Conservation (phyloP, 2,113 vertebrate species). For the Rhabdornis inornatus region DNA sequence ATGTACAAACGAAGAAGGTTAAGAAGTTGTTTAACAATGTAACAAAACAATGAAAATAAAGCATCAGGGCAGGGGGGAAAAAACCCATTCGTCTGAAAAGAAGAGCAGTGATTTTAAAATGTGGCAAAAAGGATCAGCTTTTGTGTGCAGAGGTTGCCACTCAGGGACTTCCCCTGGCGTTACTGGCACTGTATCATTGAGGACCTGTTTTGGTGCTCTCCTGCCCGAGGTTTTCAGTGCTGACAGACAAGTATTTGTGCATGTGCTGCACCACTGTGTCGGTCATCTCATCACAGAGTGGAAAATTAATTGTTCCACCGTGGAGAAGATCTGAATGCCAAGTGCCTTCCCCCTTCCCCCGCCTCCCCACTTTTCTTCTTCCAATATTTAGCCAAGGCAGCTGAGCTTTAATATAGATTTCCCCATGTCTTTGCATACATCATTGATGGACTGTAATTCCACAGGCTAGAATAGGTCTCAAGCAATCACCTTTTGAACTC, state of each 20-base stretch:
- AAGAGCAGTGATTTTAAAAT: conserved; percentile 18
- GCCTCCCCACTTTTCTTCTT: background rate
- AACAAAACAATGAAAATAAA: background rate
- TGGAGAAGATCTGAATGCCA: conserved; percentile 37
- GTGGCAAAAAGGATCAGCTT: conserved; percentile 22
- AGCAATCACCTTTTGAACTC: conserved; percentile 69
- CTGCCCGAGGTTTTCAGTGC: conserved; percentile 4
- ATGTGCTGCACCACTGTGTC: background rate
- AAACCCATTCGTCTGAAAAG: background rate
- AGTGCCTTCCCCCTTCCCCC: background rate
- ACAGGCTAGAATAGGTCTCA: conserved; percentile 3
- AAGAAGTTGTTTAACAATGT: background rate
- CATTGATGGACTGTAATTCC: background rate
- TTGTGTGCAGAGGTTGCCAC: background rate
- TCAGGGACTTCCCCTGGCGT: accelerated
- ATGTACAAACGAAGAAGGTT: background rate
- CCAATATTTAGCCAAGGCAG: conserved; percentile 61
- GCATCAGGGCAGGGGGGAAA: background rate
- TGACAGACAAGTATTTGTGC: conserved; percentile 48
- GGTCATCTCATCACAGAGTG: conserved; percentile 24
- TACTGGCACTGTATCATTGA: background rate
- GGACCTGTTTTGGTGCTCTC: conserved; percentile 3
- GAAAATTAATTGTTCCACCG: conserved; percentile 55
- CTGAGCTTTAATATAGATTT: conserved; percentile 54
- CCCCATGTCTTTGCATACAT: background rate